Percentiles rank a stretch among this genome's conserved stretches.
These are phyloP conservation scores for Boleophthalmus pectinirostris DNA, from an alignment of 2,113 vertebrate genomes.

Conservation along the genomic window DNA sequence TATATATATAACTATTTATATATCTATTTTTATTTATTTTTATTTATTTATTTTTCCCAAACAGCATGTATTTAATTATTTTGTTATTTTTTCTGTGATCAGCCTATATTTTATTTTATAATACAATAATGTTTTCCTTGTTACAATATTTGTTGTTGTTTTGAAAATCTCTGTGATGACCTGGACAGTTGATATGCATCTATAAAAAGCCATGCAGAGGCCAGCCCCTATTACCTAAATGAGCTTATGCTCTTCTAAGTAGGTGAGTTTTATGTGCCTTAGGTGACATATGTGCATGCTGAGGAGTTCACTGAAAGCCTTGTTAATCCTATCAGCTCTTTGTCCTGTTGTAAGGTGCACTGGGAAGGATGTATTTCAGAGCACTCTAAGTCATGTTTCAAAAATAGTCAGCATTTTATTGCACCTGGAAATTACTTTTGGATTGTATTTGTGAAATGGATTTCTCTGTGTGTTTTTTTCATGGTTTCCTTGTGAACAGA, in stretches of 20 bases:
- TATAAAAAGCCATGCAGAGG: slow-evolving; percentile 72
- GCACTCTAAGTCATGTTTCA: slow-evolving; percentile 24
- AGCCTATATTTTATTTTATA: no score
- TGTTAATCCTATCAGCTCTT: slow-evolving; percentile 81
- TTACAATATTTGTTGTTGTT: not conserved
- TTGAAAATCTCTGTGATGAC: slow-evolving; percentile 16
- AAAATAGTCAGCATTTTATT: slow-evolving; percentile 51
- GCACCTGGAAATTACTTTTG: slow-evolving; percentile 16
- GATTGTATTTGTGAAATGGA: slow-evolving; percentile 48
- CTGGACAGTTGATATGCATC: slow-evolving; percentile 42
- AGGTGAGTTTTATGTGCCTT: slow-evolving; percentile 74
- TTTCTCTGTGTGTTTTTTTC: slow-evolving; percentile 41
- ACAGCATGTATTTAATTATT: no score
- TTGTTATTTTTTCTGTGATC: no score
- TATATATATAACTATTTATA: no score
- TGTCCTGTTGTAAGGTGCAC: slow-evolving; percentile 53
- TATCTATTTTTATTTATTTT: no score
- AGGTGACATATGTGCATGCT: slow-evolving; percentile 84
- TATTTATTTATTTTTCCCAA: no score
- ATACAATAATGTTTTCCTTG: not conserved
- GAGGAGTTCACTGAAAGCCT: slow-evolving; percentile 73
- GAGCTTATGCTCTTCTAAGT: slow-evolving; percentile 85
- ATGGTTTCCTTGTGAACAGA: slow-evolving; percentile 16
- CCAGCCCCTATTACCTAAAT: slow-evolving; percentile 85
- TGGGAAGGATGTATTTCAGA: slow-evolving; percentile 37